phyloP scores from a whole-genome alignment of 2,888 invertebrate species.

The Blastobasis lacticolella region DNA sequence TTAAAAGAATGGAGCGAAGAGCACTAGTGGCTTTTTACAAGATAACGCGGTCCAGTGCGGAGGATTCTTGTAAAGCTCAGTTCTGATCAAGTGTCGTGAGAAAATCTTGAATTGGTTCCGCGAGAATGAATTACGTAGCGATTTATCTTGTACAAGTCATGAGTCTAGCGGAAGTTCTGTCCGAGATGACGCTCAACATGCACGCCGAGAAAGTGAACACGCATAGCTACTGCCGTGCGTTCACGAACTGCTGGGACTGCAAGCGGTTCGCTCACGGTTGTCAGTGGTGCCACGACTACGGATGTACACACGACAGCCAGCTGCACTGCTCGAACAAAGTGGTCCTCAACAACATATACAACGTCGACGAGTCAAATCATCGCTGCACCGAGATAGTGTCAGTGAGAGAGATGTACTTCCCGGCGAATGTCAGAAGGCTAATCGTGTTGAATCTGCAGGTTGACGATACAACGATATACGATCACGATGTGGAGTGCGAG shows the following conservation, averaged over 20 bases:
- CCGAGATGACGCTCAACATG: no score
- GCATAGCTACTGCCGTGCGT: conserved; percentile 13
- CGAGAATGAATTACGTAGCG: no score
- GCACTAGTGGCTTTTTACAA: no score
- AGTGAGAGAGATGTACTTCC: conserved; percentile 23
- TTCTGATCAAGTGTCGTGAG: no score
- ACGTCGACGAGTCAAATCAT: conserved; percentile 6
- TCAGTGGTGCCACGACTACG: conserved; percentile 37
- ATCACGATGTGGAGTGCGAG: conserved; percentile 23
- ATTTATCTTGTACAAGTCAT: no score
- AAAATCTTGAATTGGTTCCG: no score
- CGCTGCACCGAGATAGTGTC: conserved; percentile 22
- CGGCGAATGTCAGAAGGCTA: conserved; percentile 19
- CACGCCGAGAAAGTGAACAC: not conserved
- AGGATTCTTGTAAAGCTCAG: no score
- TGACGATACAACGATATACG: conserved; percentile 28
- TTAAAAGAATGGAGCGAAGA: no score
- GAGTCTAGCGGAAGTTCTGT: no score
- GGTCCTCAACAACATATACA: conserved; percentile 16
- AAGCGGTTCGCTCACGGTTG: conserved; percentile 23
- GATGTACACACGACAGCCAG: conserved; percentile 25
- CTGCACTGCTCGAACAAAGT: conserved; percentile 26
- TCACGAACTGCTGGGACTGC: conserved; percentile 23
- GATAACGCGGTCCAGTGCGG: no score
- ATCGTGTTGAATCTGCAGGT: conserved; percentile 24